Percentiles rank a stretch among this genome's conserved stretches.
Evolutionary conservation across 2,888 invertebrate genomes (phyloP).

Genomic region (Lasioglossum oenotherae): DNA sequence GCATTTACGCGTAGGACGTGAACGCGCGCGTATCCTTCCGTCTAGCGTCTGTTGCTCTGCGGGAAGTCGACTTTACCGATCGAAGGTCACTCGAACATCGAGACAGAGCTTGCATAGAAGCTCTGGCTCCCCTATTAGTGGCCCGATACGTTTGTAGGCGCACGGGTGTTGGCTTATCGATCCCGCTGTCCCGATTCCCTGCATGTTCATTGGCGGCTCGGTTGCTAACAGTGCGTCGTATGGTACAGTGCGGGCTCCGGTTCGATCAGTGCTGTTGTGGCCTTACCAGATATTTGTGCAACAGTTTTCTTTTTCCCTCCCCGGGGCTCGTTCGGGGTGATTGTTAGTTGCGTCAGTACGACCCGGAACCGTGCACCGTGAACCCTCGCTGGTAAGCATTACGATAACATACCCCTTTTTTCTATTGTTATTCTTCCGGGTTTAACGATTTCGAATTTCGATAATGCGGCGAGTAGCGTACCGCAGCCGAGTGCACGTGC

Average conservation of each 20-base stretch:
- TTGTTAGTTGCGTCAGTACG: background rate
- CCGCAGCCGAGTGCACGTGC: conserved; percentile 65
- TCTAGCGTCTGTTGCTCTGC: background rate
- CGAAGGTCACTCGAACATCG: conserved; percentile 50
- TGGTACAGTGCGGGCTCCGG: conserved; percentile 56
- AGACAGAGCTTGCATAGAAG: background rate
- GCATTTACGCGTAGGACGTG: conserved; percentile 73
- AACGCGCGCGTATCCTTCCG: conserved; percentile 59
- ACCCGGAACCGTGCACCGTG: background rate
- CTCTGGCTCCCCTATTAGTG: conserved; percentile 44
- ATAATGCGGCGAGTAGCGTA: background rate
- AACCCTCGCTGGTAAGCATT: conserved; percentile 52
- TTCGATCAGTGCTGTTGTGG: conserved; percentile 66
- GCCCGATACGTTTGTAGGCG: conserved; percentile 45
- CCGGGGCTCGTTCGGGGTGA: conserved; percentile 33
- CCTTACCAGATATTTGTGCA: conserved; percentile 57
- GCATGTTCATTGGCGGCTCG: conserved; percentile 64
- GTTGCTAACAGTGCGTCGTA: conserved; percentile 60
- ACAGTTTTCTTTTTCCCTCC: conserved; percentile 11
- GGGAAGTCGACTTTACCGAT: conserved; percentile 55
- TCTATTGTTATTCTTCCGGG: background rate
- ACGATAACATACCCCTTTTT: background rate
- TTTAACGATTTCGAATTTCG: background rate
- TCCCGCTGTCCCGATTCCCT: conserved; percentile 65
- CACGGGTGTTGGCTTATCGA: conserved; percentile 74